Conservation (phyloP, 2,113 vertebrate species). For the Isichthys henryi region DNA sequence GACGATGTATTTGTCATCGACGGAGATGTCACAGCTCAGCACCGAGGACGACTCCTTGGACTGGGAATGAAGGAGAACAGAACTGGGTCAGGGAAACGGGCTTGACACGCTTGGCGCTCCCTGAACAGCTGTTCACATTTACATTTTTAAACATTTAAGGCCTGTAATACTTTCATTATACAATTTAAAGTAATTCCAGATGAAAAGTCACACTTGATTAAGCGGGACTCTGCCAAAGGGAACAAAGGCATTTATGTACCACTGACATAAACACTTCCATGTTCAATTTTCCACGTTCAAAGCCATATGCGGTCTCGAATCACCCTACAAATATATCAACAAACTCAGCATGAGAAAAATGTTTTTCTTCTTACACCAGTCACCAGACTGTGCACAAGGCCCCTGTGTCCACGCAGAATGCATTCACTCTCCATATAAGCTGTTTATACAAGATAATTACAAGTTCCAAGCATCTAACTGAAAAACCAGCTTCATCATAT, state of each 20-base stretch:
- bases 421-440: neutral
- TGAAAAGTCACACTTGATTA: neutral
- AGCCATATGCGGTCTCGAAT: neutral
- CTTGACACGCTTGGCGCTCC: neutral
- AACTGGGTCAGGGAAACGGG: neutral
- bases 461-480: neutral
- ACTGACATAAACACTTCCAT: conserved; percentile 1
- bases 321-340: neutral
- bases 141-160: conserved; percentile 5
- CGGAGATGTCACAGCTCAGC: conserved; percentile 92
- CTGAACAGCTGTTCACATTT: neutral
- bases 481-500: neutral
- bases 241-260: neutral
- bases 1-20: conserved; percentile 96
- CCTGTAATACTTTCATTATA: conserved; percentile 3
- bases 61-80: conserved; percentile 44
- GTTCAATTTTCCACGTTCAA: neutral
- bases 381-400: neutral
- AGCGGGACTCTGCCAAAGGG: neutral
- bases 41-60: conserved; percentile 96
- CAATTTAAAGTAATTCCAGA: neutral
- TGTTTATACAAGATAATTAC: neutral
- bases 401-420: neutral
- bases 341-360: neutral
- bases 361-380: neutral